Base-by-base conservation (phyloP, 2,797 vertebrate genomes). In the Danionella dracula region DNA sequence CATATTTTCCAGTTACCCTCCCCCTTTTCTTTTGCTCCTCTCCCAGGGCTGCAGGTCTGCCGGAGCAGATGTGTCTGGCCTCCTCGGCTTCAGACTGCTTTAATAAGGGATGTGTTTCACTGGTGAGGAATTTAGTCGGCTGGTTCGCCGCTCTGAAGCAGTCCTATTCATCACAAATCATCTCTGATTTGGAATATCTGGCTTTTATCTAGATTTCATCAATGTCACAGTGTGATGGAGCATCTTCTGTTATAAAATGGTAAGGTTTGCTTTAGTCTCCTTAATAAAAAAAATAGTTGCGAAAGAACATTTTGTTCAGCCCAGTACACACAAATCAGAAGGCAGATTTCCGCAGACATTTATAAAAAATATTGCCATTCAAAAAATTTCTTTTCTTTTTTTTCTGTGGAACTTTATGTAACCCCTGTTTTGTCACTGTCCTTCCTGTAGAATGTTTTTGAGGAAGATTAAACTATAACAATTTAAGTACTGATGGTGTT, bases 1-100 rank as follows among this genome's bases (percentile, higher is more conserved):
- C 77, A 84, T 68, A 85, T 80, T 87, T 89, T 88, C 84, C 85
- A 82, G 76, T 19, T 63, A 78, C 63, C 60, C 57, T 38, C 75
- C 67, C 49, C 74, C 75, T 56, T n/a, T 71, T 34, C 21, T 40
- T 34, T 31, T 34, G 32, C 50, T 40, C 44, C 53, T 51, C 40
- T 60, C 55, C 56, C 31, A 65, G 35, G 68, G 32, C 51, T 48
- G 44, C 58, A 56, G 59, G 45, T 73, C 54, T 75, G 68, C 62
- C 16, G 51, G 61, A 82, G 77, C 79, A 86, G 80, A 85, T 87
- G 85, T 84, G 81, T 78, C 80, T 75, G 73, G 44, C 51, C 77
- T 72, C 54, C 57, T 62, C 42, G 35, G 56, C 44, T 49, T 74
- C 59, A 69, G 64, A 49, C 46, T 49, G 76, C 34, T 58, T 71